Evolutionary conservation across 1,140 invertebrate species (phyloP).

Genomic region (Drosophila obscura): DNA sequence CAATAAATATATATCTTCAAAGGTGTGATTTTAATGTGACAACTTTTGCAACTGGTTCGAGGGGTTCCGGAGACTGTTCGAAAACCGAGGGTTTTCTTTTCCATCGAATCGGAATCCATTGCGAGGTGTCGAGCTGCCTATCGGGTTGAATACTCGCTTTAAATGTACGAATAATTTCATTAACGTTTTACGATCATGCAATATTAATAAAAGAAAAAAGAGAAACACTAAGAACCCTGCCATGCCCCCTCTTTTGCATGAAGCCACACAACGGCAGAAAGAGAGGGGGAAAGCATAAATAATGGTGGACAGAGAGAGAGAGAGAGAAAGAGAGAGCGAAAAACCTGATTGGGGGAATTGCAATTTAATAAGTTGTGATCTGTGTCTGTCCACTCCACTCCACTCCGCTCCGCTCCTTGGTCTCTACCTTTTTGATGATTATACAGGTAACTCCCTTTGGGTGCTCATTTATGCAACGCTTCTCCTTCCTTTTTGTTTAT

Average conservation of each 20-base stretch:
- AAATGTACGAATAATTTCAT: slow-evolving; percentile 51
- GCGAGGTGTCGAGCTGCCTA: slow-evolving; percentile 38
- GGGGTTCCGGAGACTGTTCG: slow-evolving; percentile 18
- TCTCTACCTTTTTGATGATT: slow-evolving; percentile 48
- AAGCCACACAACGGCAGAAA: slow-evolving; percentile 54
- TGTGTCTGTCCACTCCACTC: too few species aligned
- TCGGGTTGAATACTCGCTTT: slow-evolving; percentile 7
- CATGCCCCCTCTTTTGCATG: slow-evolving; percentile 14
- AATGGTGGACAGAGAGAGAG: slow-evolving; percentile 11
- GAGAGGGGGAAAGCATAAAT: slow-evolving; percentile 4
- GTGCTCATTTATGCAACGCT: slow-evolving; percentile 70
- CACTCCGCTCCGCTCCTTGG: slow-evolving; percentile 7
- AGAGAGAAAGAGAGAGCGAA: background rate
- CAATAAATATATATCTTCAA: slow-evolving; percentile 77
- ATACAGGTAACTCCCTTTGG: slow-evolving; percentile 66
- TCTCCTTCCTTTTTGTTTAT: slow-evolving; percentile 49
- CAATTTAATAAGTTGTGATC: slow-evolving; percentile 75
- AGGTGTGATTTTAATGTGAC: slow-evolving; percentile 82
- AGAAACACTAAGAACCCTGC: slow-evolving; percentile 23
- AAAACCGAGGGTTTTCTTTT: slow-evolving; percentile 19
- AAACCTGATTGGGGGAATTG: slow-evolving; percentile 64
- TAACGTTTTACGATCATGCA: slow-evolving; percentile 43
- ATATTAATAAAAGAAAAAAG: slow-evolving; percentile 33
- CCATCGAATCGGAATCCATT: background rate
- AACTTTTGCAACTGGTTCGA: slow-evolving; percentile 79